These are phyloP conservation scores for Clarias macrocephalus DNA, from an alignment of 2,113 vertebrate genomes.

Conservation along the genomic window DNA sequence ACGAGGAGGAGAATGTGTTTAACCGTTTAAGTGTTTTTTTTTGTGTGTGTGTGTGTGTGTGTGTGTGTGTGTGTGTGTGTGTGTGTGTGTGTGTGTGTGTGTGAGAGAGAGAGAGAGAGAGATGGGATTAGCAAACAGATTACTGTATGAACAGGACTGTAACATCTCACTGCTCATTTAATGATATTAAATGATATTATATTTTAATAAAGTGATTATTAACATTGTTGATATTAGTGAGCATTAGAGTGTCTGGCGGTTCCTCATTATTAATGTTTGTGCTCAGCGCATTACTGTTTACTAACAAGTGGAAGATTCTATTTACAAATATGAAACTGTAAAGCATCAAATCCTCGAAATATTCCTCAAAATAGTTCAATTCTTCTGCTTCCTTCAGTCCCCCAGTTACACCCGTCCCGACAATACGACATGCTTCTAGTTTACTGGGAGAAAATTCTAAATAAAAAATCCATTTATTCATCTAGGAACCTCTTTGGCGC, in stretches of 20 bases:
- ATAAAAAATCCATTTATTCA: neutral
- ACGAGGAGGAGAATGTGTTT: neutral
- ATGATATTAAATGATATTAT: neutral
- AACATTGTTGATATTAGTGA: neutral
- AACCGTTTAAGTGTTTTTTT: conserved; percentile 6
- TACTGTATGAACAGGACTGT: neutral
- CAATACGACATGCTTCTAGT: neutral
- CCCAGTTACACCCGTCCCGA: neutral
- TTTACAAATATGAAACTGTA: neutral
- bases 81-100: neutral
- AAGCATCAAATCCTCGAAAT: neutral
- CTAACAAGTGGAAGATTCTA: neutral
- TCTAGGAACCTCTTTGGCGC: no score
- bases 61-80: neutral
- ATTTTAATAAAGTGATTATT: neutral
- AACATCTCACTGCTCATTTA: neutral
- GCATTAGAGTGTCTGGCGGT: no score
- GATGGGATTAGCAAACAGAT: neutral
- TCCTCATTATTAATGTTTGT: no score
- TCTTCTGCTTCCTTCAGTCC: neutral
- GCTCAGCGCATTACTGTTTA: no score
- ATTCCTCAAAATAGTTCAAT: no score
- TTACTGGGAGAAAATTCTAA: neutral
- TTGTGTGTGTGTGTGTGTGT: neutral
- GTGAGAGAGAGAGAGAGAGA: neutral